A percentile compares a stretch with the other conserved stretches of the same genome.
phyloP scores from a whole-genome alignment of 2,797 vertebrate species.

The Chiroxiphia lanceolata region DNA sequence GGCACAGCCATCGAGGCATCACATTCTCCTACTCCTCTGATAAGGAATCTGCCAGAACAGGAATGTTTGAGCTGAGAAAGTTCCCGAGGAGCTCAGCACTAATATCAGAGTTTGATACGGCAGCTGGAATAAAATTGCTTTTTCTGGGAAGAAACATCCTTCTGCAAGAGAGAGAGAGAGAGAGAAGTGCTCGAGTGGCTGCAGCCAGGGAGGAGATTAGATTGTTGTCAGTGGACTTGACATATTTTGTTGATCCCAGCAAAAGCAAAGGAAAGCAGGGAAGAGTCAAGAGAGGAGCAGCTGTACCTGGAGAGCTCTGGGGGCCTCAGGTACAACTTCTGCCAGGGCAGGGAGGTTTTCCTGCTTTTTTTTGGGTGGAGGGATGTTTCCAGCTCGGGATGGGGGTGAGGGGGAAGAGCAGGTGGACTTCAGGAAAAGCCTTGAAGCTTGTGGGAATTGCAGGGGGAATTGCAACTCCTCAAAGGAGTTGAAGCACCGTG shows the following conservation, averaged over 20 bases:
- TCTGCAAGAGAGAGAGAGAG: neutral
- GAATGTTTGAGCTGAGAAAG: slow-evolving; percentile 8
- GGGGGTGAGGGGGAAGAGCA: neutral
- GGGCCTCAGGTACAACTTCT: neutral
- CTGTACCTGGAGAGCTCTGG: neutral
- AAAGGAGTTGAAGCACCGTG: neutral
- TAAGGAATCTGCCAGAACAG: neutral
- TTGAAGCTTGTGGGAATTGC: neutral
- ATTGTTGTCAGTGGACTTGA: slow-evolving; percentile 10
- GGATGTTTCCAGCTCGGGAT: neutral
- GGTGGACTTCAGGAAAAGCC: neutral
- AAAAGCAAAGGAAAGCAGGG: neutral
- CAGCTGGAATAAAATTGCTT: slow-evolving; percentile 9
- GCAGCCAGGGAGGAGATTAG: neutral
- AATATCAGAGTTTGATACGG: neutral
- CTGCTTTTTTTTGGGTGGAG: neutral
- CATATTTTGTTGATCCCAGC: neutral
- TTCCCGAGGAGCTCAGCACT: slow-evolving; percentile 6
- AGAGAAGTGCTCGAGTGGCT: neutral
- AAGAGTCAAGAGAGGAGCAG: neutral
- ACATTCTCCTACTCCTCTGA: neutral
- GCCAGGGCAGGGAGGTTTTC: neutral
- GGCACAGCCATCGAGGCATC: neutral
- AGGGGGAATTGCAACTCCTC: neutral
- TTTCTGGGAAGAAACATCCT: slow-evolving; percentile 6